Percentiles rank a stretch among this genome's conserved stretches.
Evolutionary conservation across 1,140 invertebrate species (phyloP).

Genomic region (Neodiprion fabricii): DNA sequence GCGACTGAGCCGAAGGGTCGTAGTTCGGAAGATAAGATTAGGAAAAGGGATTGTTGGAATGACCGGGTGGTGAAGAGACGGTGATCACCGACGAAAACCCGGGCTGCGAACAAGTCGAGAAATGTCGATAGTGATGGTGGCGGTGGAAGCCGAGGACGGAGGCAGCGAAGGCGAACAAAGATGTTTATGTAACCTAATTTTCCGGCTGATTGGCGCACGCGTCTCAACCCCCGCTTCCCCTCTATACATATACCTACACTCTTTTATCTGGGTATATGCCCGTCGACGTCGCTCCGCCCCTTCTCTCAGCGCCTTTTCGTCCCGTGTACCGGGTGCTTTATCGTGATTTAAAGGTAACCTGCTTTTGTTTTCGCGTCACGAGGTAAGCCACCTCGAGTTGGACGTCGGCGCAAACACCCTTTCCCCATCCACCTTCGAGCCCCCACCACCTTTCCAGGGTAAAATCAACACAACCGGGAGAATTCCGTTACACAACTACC

Average conservation of each 20-base stretch:
- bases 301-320: neutral
- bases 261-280: neutral
- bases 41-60: too few species aligned
- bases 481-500: neutral
- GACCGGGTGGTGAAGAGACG: too few species aligned
- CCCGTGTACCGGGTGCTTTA: neutral
- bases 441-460: neutral
- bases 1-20: too few species aligned
- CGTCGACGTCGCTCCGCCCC: slow-evolving; percentile 8
- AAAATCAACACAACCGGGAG: slow-evolving; percentile 22
- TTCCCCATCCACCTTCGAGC: neutral
- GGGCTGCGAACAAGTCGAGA: too few species aligned
- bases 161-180: slow-evolving; percentile 5
- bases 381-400: neutral
- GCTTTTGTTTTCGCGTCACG: slow-evolving; percentile 18
- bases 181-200: slow-evolving; percentile 22
- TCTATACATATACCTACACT: neutral
- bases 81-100: too few species aligned
- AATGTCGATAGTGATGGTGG: neutral
- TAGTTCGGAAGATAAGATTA: too few species aligned
- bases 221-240: neutral
- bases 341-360: slow-evolving; percentile 18
- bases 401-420: slow-evolving; percentile 12
- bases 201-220: slow-evolving; percentile 13
- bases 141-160: neutral